Percentiles rank a stretch among this genome's conserved stretches.
Conservation (phyloP, 2,113 vertebrate genomes). For the Typhlomys cinereus region DNA sequence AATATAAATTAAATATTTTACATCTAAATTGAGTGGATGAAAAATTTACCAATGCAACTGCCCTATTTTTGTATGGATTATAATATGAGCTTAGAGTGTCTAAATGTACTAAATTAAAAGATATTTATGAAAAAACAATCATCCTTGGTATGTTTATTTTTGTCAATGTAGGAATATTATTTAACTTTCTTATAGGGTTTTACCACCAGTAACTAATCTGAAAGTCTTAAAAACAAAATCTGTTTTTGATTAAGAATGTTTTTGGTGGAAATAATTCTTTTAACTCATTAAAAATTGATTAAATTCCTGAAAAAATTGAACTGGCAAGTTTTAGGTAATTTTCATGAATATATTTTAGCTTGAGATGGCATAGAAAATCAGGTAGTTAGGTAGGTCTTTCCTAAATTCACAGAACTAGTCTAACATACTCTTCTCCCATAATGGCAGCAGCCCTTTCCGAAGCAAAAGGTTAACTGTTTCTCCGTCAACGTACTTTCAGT, state of each 20-base stretch:
- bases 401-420: conserved; percentile 13
- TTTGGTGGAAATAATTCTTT: background rate
- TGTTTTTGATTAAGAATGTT: background rate
- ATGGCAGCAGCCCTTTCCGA: conserved; percentile 41
- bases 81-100: background rate
- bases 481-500: conserved; percentile 48
- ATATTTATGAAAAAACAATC: background rate
- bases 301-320: background rate
- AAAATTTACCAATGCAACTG: background rate
- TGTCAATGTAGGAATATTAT: background rate
- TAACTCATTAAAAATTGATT: background rate
- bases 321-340: background rate
- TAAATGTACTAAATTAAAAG: background rate
- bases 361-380: background rate
- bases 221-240: background rate
- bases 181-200: background rate
- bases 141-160: conserved; percentile 28
- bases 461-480: conserved; percentile 73
- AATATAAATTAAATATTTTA: background rate
- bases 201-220: background rate
- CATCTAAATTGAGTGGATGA: background rate
- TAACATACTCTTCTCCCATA: conserved; percentile 30
- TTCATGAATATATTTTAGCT: background rate
- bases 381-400: conserved; percentile 2
- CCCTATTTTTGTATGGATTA: background rate